Conservation (phyloP, 2,113 vertebrate species). For the Hyperoodon ampullatus region DNA sequence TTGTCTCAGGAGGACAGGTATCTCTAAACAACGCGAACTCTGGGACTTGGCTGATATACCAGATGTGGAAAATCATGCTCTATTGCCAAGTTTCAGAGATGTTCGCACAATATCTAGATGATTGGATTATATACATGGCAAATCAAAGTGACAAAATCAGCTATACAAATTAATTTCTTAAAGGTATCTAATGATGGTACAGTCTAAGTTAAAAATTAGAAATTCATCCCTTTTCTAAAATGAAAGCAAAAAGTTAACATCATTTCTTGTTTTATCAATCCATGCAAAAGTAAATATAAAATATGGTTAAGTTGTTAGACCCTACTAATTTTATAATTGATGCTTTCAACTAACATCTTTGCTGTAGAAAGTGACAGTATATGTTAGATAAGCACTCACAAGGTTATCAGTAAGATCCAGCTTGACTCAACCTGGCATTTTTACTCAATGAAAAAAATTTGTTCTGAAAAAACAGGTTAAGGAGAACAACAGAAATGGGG, state of each 20-base stretch:
- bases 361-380: background rate
- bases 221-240: background rate
- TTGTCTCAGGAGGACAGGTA: conserved; percentile 28
- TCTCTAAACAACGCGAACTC: conserved; percentile 62
- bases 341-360: background rate
- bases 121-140: background rate
- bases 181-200: background rate
- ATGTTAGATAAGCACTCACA: background rate
- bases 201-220: conserved; percentile 19
- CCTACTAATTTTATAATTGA: background rate
- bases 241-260: background rate
- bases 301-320: background rate
- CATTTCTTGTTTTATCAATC: background rate
- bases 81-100: conserved; percentile 21
- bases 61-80: background rate
- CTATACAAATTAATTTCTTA: conserved; percentile 1
- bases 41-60: conserved; percentile 2
- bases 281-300: background rate
- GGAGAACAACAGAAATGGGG: background rate
- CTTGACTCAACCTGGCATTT: background rate
- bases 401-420: background rate
- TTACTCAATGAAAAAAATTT: background rate
- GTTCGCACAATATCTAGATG: conserved; percentile 17
- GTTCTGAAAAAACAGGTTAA: background rate
- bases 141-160: conserved; percentile 31